Percentiles rank a stretch among this genome's conserved stretches.
Evolutionary conservation across 1,140 invertebrate genomes (phyloP).

Genomic region (Papilio polytes): DNA sequence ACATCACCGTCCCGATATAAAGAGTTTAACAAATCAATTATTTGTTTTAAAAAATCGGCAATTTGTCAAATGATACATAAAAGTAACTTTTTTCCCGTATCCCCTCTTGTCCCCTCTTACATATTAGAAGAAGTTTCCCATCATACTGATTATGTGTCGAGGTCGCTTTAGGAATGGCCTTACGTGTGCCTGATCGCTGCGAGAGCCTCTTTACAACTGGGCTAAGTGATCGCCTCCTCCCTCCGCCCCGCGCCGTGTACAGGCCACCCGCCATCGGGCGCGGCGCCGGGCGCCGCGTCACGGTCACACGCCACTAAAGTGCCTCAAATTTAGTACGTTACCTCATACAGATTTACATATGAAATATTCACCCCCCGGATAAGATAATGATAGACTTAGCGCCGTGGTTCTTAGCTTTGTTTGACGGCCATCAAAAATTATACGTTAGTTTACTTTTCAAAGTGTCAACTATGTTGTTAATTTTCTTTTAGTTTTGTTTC

Average conservation of each 20-base stretch:
- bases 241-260: too few species aligned
- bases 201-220: background rate
- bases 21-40: too few species aligned
- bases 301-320: background rate
- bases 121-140: background rate
- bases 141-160: background rate
- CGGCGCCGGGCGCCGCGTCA: too few species aligned
- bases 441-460: background rate
- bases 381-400: background rate
- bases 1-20: too few species aligned
- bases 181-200: background rate
- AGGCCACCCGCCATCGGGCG: too few species aligned
- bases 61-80: background rate
- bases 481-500: background rate
- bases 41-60: too few species aligned
- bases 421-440: background rate
- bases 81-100: too few species aligned
- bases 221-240: background rate
- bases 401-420: background rate
- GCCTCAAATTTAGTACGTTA: background rate
- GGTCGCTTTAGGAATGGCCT: background rate
- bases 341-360: background rate
- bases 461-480: background rate
- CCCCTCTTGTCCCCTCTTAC: too few species aligned
- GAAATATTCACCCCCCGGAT: constrained; percentile 3